Base-by-base conservation (phyloP, 2,113 vertebrate genomes). In the Dendrocopos noguchii region DNA sequence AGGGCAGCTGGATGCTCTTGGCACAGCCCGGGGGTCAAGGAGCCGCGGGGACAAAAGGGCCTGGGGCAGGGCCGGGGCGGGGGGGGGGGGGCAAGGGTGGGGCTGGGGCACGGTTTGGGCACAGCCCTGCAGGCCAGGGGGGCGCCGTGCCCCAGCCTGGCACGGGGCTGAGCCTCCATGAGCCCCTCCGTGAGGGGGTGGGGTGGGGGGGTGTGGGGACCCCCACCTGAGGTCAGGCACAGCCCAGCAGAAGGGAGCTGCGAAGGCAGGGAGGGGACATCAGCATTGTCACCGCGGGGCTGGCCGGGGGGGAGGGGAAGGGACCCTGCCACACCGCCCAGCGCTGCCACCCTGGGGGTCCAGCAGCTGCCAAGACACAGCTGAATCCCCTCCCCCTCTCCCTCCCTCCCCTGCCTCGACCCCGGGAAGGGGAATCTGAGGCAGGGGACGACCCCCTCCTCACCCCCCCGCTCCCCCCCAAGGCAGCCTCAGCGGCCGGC, bases 321-420 rank as follows among this genome's bases (percentile, higher is more conserved):
- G n/a, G n/a, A 36, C 46, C 28, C 5, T 25, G 59, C 28, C 34
- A 5, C 56, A 2, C 13, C 9, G 3, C 61, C 39, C 47, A 50
- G 47, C 1, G 6, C 61, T 15, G 29, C 71, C 14, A 0, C 27
- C 17, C 4, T 3, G 3, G 33, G 24, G 52, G 17, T 5, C n/a
- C 0, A 12, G 11, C 60, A 9, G 7, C 22, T 1, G 4, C 27
- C 6, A 4, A 29, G 27, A 36, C 2, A 5, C 4, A 15, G 56
- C 18, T 42, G 27, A n/a, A 6, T 22, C 9, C 46, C 46, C 46
- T 19, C 17, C 46, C 46, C 46, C 46, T 18, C 18, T 59, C 21
- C 11, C 17, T 19, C 17, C 46, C 46, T 19, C 4, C 65, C 27
- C 13, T 36, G 34, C 34, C 34, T 36, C 31, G 18, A 52, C 21